Percentiles rank a stretch among this genome's conserved stretches.
Conservation (phyloP, 2,888 invertebrate species). For the Panzeria rudis region DNA sequence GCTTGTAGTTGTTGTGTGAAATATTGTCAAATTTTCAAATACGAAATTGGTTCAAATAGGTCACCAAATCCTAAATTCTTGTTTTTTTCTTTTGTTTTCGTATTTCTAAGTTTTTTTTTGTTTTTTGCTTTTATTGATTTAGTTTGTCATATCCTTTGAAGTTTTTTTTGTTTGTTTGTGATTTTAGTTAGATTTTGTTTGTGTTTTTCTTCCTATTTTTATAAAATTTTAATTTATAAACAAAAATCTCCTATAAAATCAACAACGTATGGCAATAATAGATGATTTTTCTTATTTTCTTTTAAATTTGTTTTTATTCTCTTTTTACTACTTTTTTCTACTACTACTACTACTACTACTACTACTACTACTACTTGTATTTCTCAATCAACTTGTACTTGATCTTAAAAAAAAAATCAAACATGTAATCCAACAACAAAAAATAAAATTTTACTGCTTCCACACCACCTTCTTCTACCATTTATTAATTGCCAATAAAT, state of each 20-base stretch:
- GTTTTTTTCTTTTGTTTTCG: background rate
- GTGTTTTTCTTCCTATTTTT: conserved; percentile 14
- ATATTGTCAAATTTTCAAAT: conserved; percentile 61
- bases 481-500: conserved; percentile 61
- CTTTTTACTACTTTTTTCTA: conserved; percentile 73
- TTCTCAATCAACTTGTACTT: conserved; percentile 70
- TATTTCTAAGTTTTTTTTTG: conserved; percentile 45
- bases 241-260: conserved; percentile 64
- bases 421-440: conserved; percentile 52
- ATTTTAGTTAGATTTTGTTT: conserved; percentile 25
- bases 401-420: conserved; percentile 60
- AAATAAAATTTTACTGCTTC: conserved; percentile 46
- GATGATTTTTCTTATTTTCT: conserved; percentile 74
- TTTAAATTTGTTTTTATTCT: conserved; percentile 75
- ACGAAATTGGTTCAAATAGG: conserved; percentile 61
- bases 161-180: conserved; percentile 13
- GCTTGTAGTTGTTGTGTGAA: conserved; percentile 68
- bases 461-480: conserved; percentile 49
- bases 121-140: conserved; percentile 2
- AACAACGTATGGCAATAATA: conserved; percentile 75
- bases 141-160: conserved; percentile 32
- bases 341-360: conserved; percentile 74
- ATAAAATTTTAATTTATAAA: conserved; percentile 49
- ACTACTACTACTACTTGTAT: conserved; percentile 72
- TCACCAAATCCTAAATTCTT: conserved; percentile 44